Evolutionary conservation across 2,888 invertebrate species (phyloP).

Genomic region (Scaeva pyrastri): DNA sequence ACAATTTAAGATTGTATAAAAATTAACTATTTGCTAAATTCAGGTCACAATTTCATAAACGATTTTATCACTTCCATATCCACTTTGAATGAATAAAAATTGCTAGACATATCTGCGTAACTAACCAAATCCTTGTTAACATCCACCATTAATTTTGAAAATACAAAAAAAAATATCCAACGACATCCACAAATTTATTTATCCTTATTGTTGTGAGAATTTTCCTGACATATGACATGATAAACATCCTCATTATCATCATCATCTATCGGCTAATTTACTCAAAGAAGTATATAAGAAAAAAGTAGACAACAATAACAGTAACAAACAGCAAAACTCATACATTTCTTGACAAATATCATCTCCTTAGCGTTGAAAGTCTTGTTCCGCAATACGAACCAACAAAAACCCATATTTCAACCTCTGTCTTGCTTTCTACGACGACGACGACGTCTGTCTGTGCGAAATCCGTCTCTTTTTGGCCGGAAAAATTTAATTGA

Average conservation of each 20-base stretch:
- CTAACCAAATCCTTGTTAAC: background rate
- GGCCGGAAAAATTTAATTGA: slow-evolving; percentile 67
- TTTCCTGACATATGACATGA: slow-evolving; percentile 64
- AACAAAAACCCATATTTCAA: slow-evolving; percentile 60
- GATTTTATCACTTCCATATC: too few species aligned
- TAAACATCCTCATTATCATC: slow-evolving; percentile 65
- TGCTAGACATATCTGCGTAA: too few species aligned
- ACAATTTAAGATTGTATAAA: too few species aligned
- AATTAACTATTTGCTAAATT: too few species aligned
- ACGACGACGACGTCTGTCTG: background rate
- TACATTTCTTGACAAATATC: slow-evolving; percentile 63
- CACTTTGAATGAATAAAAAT: too few species aligned
- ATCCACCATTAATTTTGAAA: background rate
- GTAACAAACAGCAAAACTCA: slow-evolving; percentile 34
- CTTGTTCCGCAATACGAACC: slow-evolving; percentile 36
- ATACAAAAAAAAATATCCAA: background rate
- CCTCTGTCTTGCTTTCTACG: background rate
- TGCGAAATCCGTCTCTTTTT: slow-evolving; percentile 31
- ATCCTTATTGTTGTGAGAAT: slow-evolving; percentile 26
- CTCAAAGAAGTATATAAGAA: slow-evolving; percentile 38
- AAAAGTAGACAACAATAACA: too few species aligned
- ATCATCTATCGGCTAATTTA: slow-evolving; percentile 71
- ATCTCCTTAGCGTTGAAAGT: slow-evolving; percentile 23
- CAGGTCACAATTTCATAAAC: too few species aligned
- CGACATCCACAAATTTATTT: slow-evolving; percentile 14